phyloP scores from a whole-genome alignment of 2,888 invertebrate species.

The Yponomeuta plumbellus region DNA sequence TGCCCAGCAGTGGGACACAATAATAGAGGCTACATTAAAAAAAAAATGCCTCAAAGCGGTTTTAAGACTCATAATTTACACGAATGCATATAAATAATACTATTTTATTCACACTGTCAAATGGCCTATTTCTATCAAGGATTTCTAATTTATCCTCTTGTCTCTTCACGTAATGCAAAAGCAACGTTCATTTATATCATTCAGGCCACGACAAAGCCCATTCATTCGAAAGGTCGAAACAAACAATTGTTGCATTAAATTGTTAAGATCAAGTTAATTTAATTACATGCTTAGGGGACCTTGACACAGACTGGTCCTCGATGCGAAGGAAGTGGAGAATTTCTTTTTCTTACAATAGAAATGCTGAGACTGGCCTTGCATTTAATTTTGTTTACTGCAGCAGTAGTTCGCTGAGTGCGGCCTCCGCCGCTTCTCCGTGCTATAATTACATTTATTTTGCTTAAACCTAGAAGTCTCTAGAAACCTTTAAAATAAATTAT shows the following conservation, averaged over 20 bases:
- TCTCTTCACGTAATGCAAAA: not conserved
- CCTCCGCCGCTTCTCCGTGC: not conserved
- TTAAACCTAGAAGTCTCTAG: not conserved
- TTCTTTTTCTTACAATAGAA: conserved; percentile 24
- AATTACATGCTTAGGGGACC: conserved; percentile 48
- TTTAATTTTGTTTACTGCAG: not conserved
- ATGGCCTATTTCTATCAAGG: too few species aligned
- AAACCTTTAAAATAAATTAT: not conserved
- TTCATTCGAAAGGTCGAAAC: conserved; percentile 22
- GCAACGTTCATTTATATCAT: not conserved
- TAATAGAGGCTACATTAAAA: too few species aligned
- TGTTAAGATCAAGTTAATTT: conserved; percentile 48
- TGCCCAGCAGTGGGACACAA: too few species aligned
- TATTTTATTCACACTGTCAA: too few species aligned
- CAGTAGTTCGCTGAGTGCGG: not conserved
- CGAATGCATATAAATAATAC: too few species aligned
- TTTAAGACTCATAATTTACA: too few species aligned
- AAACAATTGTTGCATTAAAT: conserved; percentile 54
- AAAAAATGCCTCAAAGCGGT: too few species aligned
- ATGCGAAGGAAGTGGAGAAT: conserved; percentile 52
- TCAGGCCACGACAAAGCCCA: not conserved
- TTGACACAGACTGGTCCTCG: conserved; percentile 48
- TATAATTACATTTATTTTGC: not conserved
- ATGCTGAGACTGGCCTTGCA: not conserved
- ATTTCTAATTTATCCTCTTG: too few species aligned